These are phyloP conservation scores for Cataglyphis livida DNA, from an alignment of 2,888 invertebrate species.

Conservation along the genomic window DNA sequence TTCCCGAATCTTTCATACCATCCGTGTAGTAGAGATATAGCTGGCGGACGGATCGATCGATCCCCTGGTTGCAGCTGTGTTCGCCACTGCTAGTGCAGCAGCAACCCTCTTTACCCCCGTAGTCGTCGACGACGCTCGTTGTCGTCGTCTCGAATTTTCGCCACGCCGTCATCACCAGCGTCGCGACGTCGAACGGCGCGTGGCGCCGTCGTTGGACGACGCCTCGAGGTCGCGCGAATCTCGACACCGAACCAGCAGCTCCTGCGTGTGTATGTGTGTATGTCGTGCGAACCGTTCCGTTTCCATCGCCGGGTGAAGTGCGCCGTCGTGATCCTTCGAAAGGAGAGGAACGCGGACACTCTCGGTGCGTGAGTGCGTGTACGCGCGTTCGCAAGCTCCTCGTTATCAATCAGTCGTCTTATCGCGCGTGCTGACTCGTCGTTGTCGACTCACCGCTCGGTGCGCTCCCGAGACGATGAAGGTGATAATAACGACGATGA, in stretches of 20 bases:
- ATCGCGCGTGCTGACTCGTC: slow-evolving; percentile 8
- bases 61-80: not conserved
- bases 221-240: slow-evolving; percentile 68
- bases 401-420: slow-evolving; percentile 23
- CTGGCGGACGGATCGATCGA: slow-evolving; percentile 9
- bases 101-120: slow-evolving; percentile 71
- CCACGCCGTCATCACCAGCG: slow-evolving; percentile 61
- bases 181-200: slow-evolving; percentile 68
- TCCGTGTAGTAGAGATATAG: not conserved
- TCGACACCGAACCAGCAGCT: slow-evolving; percentile 56
- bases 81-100: slow-evolving; percentile 65
- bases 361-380: slow-evolving; percentile 55
- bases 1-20: not conserved
- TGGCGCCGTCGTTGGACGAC: slow-evolving; percentile 77
- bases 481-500: slow-evolving; percentile 53
- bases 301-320: slow-evolving; percentile 6
- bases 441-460: slow-evolving; percentile 15
- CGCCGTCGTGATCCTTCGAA: slow-evolving; percentile 3
- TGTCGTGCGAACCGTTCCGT: slow-evolving; percentile 24
- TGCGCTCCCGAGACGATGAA: slow-evolving; percentile 5
- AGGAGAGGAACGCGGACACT: slow-evolving; percentile 34
- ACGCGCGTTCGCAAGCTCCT: not conserved
- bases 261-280: not conserved
- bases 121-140: not conserved
- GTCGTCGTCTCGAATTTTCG: slow-evolving; percentile 42